Conservation (phyloP, 2,797 vertebrate genomes). For the Anisognathus igniventris region DNA sequence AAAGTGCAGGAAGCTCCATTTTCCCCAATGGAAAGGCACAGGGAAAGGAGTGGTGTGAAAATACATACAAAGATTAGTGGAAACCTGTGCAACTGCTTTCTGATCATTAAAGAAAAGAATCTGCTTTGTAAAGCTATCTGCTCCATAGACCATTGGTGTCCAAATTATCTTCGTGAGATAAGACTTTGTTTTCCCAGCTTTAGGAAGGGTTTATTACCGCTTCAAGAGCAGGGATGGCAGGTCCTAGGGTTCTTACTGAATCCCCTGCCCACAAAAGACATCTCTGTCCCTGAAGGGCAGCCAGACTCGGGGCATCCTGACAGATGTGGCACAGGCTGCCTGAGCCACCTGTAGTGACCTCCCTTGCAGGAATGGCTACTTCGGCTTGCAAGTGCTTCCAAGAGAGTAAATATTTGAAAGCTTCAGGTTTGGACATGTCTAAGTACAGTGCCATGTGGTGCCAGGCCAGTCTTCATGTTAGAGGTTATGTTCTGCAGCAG, state of each 20-base stretch:
- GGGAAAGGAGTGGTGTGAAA: neutral
- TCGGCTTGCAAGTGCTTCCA: neutral
- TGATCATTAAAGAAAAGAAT: neutral
- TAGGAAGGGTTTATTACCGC: neutral
- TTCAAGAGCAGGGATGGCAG: neutral
- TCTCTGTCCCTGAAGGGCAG: neutral
- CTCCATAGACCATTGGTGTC: neutral
- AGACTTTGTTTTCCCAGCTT: neutral
- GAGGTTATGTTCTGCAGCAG: neutral
- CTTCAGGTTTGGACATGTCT: neutral
- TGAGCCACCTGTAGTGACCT: accelerated
- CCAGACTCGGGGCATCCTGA: accelerated
- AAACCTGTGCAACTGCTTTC: neutral
- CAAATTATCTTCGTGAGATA: neutral
- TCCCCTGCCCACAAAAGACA: accelerated
- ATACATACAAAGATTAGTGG: neutral
- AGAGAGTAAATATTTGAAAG: neutral
- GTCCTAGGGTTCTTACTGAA: neutral
- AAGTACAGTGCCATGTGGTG: accelerated
- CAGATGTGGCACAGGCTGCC: neutral
- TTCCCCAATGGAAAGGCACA: neutral
- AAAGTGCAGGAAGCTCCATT: neutral
- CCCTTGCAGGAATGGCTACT: neutral
- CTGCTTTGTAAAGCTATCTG: neutral
- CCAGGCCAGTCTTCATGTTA: neutral